phyloP scores from a whole-genome alignment of 2,113 vertebrate genomes.

The Microtus richardsoni region DNA sequence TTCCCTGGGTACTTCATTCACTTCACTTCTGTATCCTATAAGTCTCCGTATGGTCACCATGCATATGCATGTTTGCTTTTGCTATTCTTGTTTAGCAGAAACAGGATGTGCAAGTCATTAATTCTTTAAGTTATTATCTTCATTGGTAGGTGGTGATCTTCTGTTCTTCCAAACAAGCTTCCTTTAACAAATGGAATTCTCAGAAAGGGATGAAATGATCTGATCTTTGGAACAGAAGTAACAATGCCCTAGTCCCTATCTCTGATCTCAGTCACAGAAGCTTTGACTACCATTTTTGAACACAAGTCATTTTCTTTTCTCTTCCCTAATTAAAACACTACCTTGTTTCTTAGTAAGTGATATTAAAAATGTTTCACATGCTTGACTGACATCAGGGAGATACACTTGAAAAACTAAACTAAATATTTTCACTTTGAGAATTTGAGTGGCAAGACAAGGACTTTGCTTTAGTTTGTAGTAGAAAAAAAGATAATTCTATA shows the following conservation, averaged over 20 bases:
- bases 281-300: constrained; percentile 17
- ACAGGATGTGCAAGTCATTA: neutral
- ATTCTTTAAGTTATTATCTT: neutral
- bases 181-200: neutral
- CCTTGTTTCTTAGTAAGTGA: neutral
- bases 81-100: neutral
- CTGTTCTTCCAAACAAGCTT: neutral
- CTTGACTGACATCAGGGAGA: constrained; percentile 48
- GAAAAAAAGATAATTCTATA: constrained; percentile 45
- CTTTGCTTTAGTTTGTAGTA: constrained; percentile 44
- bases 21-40: neutral
- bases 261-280: neutral
- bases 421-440: constrained; percentile 69
- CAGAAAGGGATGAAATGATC: neutral
- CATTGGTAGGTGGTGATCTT: neutral
- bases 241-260: neutral
- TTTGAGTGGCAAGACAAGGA: constrained; percentile 54
- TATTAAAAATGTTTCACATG: constrained; percentile 61
- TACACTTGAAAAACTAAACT: constrained; percentile 53
- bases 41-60: neutral
- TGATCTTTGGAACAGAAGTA: neutral
- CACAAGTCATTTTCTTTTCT: constrained; percentile 31
- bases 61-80: neutral
- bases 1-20: neutral
- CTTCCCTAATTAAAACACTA: constrained; percentile 67